phyloP scores from a whole-genome alignment of 2,888 invertebrate species.

The Tortrix viridana region DNA sequence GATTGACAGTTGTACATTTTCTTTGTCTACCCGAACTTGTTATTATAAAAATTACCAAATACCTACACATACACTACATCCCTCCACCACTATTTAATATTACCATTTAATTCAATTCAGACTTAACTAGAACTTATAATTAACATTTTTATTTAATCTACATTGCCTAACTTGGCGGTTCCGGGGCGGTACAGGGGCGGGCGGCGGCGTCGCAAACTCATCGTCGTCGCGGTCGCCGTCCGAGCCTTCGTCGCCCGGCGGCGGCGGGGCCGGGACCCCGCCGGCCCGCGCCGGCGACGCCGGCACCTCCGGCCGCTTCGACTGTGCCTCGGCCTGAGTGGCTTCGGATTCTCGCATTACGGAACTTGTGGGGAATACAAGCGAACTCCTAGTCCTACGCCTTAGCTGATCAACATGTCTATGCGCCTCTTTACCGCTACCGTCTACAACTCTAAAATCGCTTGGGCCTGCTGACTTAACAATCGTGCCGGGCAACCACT shows the following conservation, averaged over 20 bases:
- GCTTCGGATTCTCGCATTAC: background rate
- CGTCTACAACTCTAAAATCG: background rate
- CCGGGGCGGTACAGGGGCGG: background rate
- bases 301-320: background rate
- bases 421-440: background rate
- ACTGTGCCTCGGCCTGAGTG: background rate
- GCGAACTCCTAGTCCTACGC: background rate
- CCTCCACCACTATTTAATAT: no score
- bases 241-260: background rate
- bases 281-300: background rate
- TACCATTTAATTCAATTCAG: no score
- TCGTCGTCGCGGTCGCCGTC: background rate
- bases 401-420: slow-evolving; percentile 6
- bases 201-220: background rate
- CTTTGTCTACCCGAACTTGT: no score
- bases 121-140: background rate
- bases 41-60: no score
- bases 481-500: background rate
- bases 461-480: background rate
- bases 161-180: background rate
- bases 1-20: no score
- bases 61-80: no score
- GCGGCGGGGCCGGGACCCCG: no score
- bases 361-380: background rate
- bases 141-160: slow-evolving; percentile 4